Conservation (phyloP, 1,140 invertebrate genomes). For the Tetramorium simillimum region DNA sequence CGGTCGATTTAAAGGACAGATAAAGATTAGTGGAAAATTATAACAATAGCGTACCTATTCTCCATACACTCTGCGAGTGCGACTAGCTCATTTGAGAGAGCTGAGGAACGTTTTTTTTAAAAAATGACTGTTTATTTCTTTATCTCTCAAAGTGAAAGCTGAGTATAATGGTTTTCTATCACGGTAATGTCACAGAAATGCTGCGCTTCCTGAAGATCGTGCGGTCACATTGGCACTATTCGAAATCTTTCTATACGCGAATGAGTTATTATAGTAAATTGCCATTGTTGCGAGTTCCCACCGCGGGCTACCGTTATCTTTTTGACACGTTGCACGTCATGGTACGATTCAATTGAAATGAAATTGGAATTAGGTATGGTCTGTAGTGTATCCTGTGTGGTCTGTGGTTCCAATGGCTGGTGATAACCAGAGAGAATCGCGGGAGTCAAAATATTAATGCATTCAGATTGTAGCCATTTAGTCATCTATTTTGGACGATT, state of each 20-base stretch:
- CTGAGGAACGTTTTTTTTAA: neutral
- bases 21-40: constrained; percentile 22
- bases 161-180: neutral
- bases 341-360: constrained; percentile 67
- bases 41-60: neutral
- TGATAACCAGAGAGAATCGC: constrained; percentile 42
- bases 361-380: constrained; percentile 68
- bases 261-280: constrained; percentile 73
- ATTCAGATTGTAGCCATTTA: constrained; percentile 22
- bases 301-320: constrained; percentile 66
- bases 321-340: constrained; percentile 66
- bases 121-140: neutral
- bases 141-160: neutral
- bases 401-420: constrained; percentile 29
- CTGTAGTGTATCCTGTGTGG: constrained; percentile 40
- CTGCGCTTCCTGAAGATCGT: constrained; percentile 58
- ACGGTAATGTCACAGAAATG: constrained; percentile 21
- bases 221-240: constrained; percentile 60
- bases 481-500: constrained; percentile 15
- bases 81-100: neutral
- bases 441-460: constrained; percentile 62
- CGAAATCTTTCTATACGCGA: constrained; percentile 69
- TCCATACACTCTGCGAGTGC: neutral
- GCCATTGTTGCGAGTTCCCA: constrained; percentile 70
- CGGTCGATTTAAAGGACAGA: neutral